phyloP scores from a whole-genome alignment of 2,888 invertebrate genomes.

The Stomorhina lunata region DNA sequence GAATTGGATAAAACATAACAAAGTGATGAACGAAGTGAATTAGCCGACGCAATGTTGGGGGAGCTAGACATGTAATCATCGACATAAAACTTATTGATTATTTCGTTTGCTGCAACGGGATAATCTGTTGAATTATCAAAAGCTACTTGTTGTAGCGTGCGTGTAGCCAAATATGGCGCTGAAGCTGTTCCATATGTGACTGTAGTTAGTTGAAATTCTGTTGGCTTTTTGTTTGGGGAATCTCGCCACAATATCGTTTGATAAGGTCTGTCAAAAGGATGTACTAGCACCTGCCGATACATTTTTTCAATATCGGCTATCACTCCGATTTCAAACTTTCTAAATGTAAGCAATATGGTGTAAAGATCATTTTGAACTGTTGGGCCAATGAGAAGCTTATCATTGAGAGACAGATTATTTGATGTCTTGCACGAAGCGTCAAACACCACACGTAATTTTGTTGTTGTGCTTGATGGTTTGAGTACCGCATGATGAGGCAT shows the following conservation, averaged over 20 bases:
- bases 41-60: neutral
- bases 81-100: slow-evolving; percentile 34
- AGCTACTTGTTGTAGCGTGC: slow-evolving; percentile 50
- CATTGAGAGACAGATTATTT: slow-evolving; percentile 55
- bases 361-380: slow-evolving; percentile 44
- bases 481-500: slow-evolving; percentile 68
- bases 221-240: neutral
- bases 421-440: slow-evolving; percentile 68
- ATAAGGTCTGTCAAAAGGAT: neutral
- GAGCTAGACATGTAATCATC: slow-evolving; percentile 61
- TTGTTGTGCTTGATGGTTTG: slow-evolving; percentile 65
- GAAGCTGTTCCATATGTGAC: slow-evolving; percentile 61
- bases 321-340: slow-evolving; percentile 24
- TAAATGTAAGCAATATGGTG: slow-evolving; percentile 12
- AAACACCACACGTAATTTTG: slow-evolving; percentile 69
- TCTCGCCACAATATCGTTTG: slow-evolving; percentile 66
- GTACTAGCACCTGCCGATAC: slow-evolving; percentile 50
- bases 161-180: slow-evolving; percentile 59
- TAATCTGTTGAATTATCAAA: slow-evolving; percentile 21
- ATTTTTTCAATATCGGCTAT: slow-evolving; percentile 39
- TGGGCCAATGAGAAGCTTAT: slow-evolving; percentile 64
- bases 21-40: neutral
- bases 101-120: slow-evolving; percentile 15
- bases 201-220: slow-evolving; percentile 50
- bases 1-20: slow-evolving; percentile 21